Conservation (phyloP, 2,888 invertebrate genomes). For the Carpatolechia fugitivella region DNA sequence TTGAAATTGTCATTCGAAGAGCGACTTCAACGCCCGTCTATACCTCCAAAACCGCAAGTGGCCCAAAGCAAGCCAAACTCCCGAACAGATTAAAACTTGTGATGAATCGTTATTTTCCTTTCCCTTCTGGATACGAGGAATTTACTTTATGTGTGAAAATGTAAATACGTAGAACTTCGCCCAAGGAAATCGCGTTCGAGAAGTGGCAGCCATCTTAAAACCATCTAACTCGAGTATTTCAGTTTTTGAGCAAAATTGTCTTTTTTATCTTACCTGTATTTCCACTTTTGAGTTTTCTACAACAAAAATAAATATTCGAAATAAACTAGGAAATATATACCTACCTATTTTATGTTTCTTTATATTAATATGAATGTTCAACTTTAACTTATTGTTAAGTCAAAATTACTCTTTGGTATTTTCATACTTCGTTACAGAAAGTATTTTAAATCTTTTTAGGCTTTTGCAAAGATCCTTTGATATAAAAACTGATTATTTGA, state of each 20-base stretch:
- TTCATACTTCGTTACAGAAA: too few species aligned
- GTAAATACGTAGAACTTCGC: constrained; percentile 70
- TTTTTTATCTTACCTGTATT: too few species aligned
- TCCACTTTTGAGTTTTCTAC: too few species aligned
- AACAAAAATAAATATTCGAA: too few species aligned
- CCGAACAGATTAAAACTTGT: constrained; percentile 74
- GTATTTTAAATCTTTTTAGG: too few species aligned
- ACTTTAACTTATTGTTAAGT: too few species aligned
- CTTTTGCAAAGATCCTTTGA: too few species aligned
- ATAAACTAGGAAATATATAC: too few species aligned
- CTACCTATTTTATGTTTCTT: too few species aligned
- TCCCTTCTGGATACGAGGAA: constrained; percentile 60
- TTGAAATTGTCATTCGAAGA: too few species aligned
- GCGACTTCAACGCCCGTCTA: constrained; percentile 26
- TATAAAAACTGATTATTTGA: neutral
- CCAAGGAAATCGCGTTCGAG: constrained; percentile 59
- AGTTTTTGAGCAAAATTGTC: neutral
- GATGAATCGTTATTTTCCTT: constrained; percentile 74
- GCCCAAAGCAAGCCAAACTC: constrained; percentile 56
- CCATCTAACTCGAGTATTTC: neutral
- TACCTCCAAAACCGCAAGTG: constrained; percentile 27
- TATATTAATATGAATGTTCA: too few species aligned
- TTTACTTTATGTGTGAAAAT: constrained; percentile 75
- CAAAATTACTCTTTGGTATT: too few species aligned
- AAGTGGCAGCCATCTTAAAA: neutral